phyloP scores from a whole-genome alignment of 2,797 vertebrate genomes.

The Coregonus ussuriensis region DNA sequence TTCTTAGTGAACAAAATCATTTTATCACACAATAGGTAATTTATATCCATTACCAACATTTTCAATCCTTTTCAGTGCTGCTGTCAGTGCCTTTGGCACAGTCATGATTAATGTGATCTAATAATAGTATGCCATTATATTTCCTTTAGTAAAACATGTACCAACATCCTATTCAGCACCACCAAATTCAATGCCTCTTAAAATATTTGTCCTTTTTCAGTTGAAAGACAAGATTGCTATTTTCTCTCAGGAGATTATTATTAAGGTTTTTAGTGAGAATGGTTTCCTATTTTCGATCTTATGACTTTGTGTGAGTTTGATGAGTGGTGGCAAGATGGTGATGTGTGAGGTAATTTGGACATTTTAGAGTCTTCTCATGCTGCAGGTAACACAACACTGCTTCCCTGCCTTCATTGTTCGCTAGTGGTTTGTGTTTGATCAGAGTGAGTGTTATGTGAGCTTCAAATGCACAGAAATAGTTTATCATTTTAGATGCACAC shows the following conservation, averaged over 20 bases:
- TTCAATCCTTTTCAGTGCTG: slow-evolving; percentile 99
- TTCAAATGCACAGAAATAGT: neutral
- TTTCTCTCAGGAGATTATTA: slow-evolving; percentile 81
- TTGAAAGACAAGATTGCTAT: slow-evolving; percentile 97
- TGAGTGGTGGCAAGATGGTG: slow-evolving; percentile 48
- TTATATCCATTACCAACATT: slow-evolving; percentile 99
- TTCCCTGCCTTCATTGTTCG: neutral
- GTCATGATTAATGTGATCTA: slow-evolving; percentile 99
- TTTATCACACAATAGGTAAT: slow-evolving; percentile 99
- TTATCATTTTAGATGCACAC: neutral
- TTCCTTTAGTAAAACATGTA: slow-evolving; percentile 99
- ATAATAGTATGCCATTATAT: slow-evolving; percentile 99
- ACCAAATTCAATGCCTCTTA: slow-evolving; percentile 99
- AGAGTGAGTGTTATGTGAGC: slow-evolving; percentile 6
- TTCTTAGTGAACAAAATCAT: slow-evolving; percentile 99
- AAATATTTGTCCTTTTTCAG: slow-evolving; percentile 93
- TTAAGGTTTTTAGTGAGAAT: slow-evolving; percentile 54
- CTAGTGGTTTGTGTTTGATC: neutral
- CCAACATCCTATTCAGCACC: slow-evolving; percentile 99
- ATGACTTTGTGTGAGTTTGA: slow-evolving; percentile 48
- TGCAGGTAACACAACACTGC: slow-evolving; percentile 2
- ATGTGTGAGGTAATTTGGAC: slow-evolving; percentile 5
- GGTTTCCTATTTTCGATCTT: slow-evolving; percentile 46
- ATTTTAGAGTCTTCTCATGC: neutral
- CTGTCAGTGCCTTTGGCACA: slow-evolving; percentile 99